Evolutionary conservation across 1,140 invertebrate genomes (phyloP), one percentile per base, ranked within the genome.

Genomic region (Hesperophylax magnus): DNA sequence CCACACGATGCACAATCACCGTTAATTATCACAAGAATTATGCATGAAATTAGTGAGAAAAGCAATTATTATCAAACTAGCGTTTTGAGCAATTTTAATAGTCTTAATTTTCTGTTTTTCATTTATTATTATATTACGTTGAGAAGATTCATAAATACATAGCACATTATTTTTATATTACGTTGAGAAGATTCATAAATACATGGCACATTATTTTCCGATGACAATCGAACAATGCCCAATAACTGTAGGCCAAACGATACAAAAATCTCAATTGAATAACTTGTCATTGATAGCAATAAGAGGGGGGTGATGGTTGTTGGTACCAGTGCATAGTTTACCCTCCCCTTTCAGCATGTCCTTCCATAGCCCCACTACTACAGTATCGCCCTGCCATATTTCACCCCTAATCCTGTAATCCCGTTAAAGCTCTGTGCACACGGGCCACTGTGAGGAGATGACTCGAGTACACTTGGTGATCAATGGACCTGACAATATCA

Each of bases 331-430:
- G 9, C 7, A 1, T 1, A 58, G 6, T 8, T 20, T 2, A 1
- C n/a, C n/a, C 17, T 11, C n/a, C 56, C 56, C 56, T n/a, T 8
- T 1, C 24, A 3, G 24, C 27, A 18, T n/a, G 15, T 20, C 6
- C 39, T 15, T 1, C 15, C n/a, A 8, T 0, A 2, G 9, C 31
- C 69, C 69, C 39, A 31, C n/a, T n/a, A 11, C 18, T 71, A n/a
- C n/a, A 31, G 63, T 17, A 15, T 3, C 27, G 31, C 63, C 27
- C 63, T 14, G n/a, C 22, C 52, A 75, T 75, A 58, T 75, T 75
- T 56, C 71, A 72, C 54, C 20, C 11, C 24, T 75, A 75, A 75
- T 75, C 71, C 71, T 34, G 24, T 75, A 75, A 75, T 75, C 71
- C 53, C 24, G n/a, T 58, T 75, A 17, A 56, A 54, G 9, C 53